Evolutionary conservation across 2,888 invertebrate genomes (phyloP), one percentile per base, ranked within the genome.

Genomic region (Andrena camellia): DNA sequence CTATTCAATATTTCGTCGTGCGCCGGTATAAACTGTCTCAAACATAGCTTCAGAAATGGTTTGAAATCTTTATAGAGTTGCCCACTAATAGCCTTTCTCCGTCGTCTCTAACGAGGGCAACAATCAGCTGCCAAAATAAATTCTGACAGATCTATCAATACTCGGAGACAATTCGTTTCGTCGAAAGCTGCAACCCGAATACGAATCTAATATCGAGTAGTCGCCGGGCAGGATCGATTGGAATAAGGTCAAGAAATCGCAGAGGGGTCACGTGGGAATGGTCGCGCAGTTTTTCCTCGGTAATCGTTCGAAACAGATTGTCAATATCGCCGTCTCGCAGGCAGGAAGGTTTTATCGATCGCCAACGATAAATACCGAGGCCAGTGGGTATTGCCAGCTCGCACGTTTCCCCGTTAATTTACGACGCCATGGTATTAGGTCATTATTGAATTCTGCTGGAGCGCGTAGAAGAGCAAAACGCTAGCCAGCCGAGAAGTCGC

Each of bases 371-470:
- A 92, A 91, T 89, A 86, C 73, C 78, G 70, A 26, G 57, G 84
- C 78, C 63, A 63, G 57, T 78, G 64, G 79, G 88, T 89, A 91
- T 90, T 91, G 90, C 87, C 71, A 57, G 78, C 83, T 85, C 78
- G 79, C 86, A 86, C 82, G 83, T 82, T 57, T 84, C 85, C 60
- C 81, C 80, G 83, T 78, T 86, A 87, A 91, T 92, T 91, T 91
- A 91, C 86, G 87, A 76, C 82, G 60, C 68, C 72, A 33, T 63
- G 86, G 86, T 85, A 89, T 90, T 88, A 83, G 86, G 84, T 89
- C 88, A 89, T 91, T 92, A 91, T 88, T 90, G 88, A 91, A 89
- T 90, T 87, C 77, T 70, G 62, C 77, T 52, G 76, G 63, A 81
- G 71, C 82, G 20, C 67, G 79, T 59, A 20, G 64, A 68, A 42